Evolutionary conservation across 2,797 vertebrate species (phyloP).

Genomic region (Thunnus albacares): DNA sequence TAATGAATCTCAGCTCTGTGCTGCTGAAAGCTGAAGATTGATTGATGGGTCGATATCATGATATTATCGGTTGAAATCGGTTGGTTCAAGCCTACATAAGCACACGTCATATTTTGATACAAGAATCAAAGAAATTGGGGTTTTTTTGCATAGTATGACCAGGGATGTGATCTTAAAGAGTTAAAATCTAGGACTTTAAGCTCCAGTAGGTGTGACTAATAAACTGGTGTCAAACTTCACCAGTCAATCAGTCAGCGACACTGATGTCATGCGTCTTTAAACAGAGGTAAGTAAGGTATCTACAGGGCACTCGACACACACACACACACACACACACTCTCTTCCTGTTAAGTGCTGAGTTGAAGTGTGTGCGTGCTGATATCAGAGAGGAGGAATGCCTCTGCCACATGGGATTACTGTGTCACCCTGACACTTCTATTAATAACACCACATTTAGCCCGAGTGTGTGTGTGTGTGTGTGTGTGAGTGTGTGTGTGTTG

Average conservation of each 20-base stretch:
- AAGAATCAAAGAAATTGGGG: too few species aligned
- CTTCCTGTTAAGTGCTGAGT: constrained; percentile 28
- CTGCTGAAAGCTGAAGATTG: too few species aligned
- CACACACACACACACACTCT: constrained; percentile 24
- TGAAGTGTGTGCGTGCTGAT: constrained; percentile 49
- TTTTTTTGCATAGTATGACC: too few species aligned
- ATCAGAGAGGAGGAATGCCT: constrained; percentile 60
- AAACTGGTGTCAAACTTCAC: too few species aligned
- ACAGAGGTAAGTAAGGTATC: background rate
- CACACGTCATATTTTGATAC: too few species aligned
- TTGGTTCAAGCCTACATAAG: too few species aligned
- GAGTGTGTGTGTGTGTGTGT: background rate
- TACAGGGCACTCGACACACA: constrained; percentile 6
- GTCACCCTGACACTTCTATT: constrained; percentile 71
- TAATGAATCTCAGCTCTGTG: too few species aligned
- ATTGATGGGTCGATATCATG: too few species aligned
- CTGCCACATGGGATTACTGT: constrained; percentile 56
- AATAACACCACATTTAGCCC: constrained; percentile 60
- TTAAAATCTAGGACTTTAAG: too few species aligned
- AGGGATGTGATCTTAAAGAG: too few species aligned
- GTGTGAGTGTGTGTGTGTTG: constrained; percentile 16
- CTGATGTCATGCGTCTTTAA: background rate
- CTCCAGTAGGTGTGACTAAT: too few species aligned
- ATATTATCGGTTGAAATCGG: too few species aligned
- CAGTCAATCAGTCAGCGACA: background rate